Evolutionary conservation across 2,888 invertebrate species (phyloP).

Genomic region (Unio pictorum): DNA sequence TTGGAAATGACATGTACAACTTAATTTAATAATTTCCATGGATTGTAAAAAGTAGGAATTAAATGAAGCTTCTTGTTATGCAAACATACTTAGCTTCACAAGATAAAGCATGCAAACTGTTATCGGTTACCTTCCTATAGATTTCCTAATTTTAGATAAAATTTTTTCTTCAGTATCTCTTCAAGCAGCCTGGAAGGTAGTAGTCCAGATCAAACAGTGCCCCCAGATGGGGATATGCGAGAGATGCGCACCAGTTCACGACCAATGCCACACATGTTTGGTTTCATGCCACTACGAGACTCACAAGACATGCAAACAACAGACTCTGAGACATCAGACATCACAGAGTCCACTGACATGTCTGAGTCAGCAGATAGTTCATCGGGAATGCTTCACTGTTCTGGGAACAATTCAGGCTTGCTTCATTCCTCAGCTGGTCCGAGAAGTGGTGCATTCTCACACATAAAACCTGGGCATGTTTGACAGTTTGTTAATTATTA

Average conservation of each 20-base stretch:
- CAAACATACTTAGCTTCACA: neutral
- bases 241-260: constrained; percentile 23
- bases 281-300: constrained; percentile 54
- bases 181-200: constrained; percentile 48
- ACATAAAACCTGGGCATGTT: constrained; percentile 28
- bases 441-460: constrained; percentile 15
- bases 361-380: constrained; percentile 40
- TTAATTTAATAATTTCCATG: too few relatives aligned
- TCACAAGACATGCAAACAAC: constrained; percentile 60
- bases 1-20: too few relatives aligned
- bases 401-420: constrained; percentile 6
- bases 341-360: constrained; percentile 56
- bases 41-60: too few relatives aligned
- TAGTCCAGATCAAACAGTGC: constrained; percentile 51
- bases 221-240: constrained; percentile 21
- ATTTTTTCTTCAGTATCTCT: constrained; percentile 36
- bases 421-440: too few relatives aligned
- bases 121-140: too few relatives aligned
- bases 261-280: constrained; percentile 45
- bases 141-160: too few relatives aligned
- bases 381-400: constrained; percentile 16
- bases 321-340: constrained; percentile 61
- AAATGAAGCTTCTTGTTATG: neutral
- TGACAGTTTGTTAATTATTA: constrained; percentile 10
- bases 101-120: neutral